A percentile compares a stretch with the other conserved stretches of the same genome.
Conservation (phyloP, 2,797 vertebrate genomes). For the Oreonectes daqikongensis region DNA sequence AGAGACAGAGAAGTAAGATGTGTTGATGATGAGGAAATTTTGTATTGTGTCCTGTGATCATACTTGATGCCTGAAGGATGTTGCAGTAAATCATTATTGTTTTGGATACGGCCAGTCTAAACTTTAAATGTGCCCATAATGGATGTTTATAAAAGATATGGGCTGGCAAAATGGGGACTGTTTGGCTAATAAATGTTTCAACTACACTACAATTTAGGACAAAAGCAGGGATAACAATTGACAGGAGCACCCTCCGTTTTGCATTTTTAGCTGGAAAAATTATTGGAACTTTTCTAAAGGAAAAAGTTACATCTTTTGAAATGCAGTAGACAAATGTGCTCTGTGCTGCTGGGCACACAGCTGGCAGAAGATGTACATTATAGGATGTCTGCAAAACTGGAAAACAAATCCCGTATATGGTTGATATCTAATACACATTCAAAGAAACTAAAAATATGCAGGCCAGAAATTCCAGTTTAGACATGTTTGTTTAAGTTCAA, state of each 20-base stretch:
- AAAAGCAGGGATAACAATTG: not conserved
- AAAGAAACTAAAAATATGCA: not conserved
- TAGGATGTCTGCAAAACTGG: too few relatives aligned
- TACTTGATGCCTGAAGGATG: conserved; percentile 27
- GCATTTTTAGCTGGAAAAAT: too few relatives aligned
- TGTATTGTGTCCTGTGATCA: not conserved
- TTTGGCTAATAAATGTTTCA: not conserved
- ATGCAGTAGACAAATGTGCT: too few relatives aligned
- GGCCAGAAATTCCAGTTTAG: not conserved
- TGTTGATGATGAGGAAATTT: conserved; percentile 40
- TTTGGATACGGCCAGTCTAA: not conserved
- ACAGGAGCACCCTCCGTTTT: not conserved
- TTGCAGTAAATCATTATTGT: not conserved
- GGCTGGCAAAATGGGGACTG: not conserved
- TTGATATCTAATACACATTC: not conserved
- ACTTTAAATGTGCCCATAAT: not conserved
- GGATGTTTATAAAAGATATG: not conserved
- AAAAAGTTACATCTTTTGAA: too few relatives aligned
- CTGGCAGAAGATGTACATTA: too few relatives aligned
- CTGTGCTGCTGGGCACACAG: too few relatives aligned
- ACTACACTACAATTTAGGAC: not conserved
- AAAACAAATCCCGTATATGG: too few relatives aligned
- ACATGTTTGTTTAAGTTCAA: not conserved
- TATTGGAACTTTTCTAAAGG: too few relatives aligned
- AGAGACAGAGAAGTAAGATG: conserved; percentile 19